These are phyloP conservation scores for Hololepta plana DNA, from an alignment of 2,888 invertebrate species.

Conservation along the genomic window DNA sequence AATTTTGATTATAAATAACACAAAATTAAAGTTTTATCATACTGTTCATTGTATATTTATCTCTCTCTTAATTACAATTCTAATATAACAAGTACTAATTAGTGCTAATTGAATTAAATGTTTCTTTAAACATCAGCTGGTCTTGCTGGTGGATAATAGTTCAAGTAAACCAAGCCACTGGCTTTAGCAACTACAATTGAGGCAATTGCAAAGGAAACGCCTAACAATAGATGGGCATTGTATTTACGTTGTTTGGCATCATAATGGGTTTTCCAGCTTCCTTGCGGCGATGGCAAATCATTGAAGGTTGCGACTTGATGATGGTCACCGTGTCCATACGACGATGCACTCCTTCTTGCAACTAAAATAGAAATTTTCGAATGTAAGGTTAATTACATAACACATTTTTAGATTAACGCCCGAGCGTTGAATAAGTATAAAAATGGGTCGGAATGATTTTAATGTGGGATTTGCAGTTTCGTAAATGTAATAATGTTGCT, in stretches of 20 bases:
- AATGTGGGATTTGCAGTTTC: too few relatives aligned
- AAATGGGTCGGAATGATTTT: too few relatives aligned
- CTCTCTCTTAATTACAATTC: too few relatives aligned
- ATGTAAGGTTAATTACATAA: conserved; percentile 7
- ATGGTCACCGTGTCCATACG: conserved; percentile 6
- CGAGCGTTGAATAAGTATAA: too few relatives aligned
- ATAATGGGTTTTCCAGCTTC: conserved; percentile 56
- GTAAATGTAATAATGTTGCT: too few relatives aligned
- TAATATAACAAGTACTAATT: too few relatives aligned
- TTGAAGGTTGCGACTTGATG: conserved; percentile 37
- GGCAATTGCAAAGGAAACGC: conserved; percentile 30
- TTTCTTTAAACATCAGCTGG: conserved; percentile 13
- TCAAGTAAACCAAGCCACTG: conserved; percentile 41
- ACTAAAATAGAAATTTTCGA: conserved; percentile 7
- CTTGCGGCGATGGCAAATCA: conserved; percentile 58
- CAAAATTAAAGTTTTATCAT: too few relatives aligned
- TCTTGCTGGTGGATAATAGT: conserved; percentile 38
- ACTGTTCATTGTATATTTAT: too few relatives aligned
- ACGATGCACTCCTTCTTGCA: conserved; percentile 8
- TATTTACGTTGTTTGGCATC: conserved; percentile 47
- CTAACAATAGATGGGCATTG: conserved; percentile 43
- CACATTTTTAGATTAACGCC: conserved; percentile 1
- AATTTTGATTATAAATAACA: too few relatives aligned
- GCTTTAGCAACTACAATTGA: conserved; percentile 36
- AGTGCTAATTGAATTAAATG: too few relatives aligned